Conservation (phyloP, 2,888 invertebrate species). For the Ormyrus pomaceus region DNA sequence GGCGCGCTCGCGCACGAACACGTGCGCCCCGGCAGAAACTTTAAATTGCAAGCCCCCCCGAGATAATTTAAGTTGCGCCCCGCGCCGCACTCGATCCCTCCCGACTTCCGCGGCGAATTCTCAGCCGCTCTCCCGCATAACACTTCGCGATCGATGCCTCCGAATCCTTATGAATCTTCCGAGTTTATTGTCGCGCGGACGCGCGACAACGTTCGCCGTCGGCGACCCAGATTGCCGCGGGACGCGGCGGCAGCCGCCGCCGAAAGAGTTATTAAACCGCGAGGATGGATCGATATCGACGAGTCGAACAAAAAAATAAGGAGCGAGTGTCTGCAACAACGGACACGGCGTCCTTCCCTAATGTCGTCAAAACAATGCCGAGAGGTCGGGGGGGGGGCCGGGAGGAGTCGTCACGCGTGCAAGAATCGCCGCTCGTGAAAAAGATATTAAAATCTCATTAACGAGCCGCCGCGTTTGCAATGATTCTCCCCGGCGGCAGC, state of each 20-base stretch:
- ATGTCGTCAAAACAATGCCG: constrained; percentile 29
- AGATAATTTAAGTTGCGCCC: constrained; percentile 39
- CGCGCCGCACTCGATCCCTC: constrained; percentile 10
- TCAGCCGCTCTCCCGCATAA: background rate
- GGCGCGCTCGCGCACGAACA: too few species aligned
- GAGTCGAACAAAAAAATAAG: background rate
- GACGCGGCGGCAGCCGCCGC: too few species aligned
- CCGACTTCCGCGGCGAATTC: constrained; percentile 30
- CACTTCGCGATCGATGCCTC: too few species aligned
- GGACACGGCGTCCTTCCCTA: too few species aligned
- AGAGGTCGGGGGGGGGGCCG: background rate
- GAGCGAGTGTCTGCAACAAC: background rate
- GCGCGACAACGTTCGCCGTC: too few species aligned
- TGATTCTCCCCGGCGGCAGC: too few species aligned
- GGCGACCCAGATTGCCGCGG: too few species aligned
- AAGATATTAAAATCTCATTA: constrained; percentile 50
- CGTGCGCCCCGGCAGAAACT: constrained; percentile 5
- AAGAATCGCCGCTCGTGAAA: constrained; percentile 12
- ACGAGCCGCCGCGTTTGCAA: background rate
- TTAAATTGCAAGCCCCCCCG: constrained; percentile 20
- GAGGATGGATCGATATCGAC: background rate
- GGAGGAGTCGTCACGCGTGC: background rate
- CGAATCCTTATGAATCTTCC: too few species aligned
- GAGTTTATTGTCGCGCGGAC: too few species aligned
- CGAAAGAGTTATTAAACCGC: too few species aligned